Conservation (phyloP, 2,888 invertebrate genomes). For the Epirrhoe tristata region DNA sequence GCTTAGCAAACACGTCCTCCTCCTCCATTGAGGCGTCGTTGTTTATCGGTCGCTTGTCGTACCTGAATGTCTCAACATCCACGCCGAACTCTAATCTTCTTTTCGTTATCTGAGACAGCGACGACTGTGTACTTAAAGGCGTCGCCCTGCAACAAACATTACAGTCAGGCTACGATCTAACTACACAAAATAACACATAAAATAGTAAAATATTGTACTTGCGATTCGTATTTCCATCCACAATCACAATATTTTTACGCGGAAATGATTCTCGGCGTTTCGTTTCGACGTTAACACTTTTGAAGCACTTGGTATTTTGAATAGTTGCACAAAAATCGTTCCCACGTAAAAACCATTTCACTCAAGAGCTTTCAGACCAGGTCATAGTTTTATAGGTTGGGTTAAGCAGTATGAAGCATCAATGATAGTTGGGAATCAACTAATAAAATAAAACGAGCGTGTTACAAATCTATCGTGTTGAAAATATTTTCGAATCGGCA, state of each 20-base stretch:
- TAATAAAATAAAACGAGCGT: conserved; percentile 23
- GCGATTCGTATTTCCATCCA: conserved; percentile 85
- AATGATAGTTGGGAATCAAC: conserved; percentile 18
- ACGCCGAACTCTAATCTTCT: conserved; percentile 88
- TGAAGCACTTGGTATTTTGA: conserved; percentile 70
- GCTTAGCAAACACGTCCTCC: conserved; percentile 70
- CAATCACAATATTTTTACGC: conserved; percentile 85
- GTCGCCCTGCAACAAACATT: conserved; percentile 80
- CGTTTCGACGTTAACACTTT: conserved; percentile 79
- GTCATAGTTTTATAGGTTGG: conserved; percentile 56
- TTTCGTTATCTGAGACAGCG: conserved; percentile 89
- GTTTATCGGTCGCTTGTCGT: conserved; percentile 68
- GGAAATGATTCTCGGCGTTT: conserved; percentile 86
- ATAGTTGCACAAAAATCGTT: conserved; percentile 84
- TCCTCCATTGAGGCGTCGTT: conserved; percentile 79
- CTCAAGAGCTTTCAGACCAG: conserved; percentile 85
- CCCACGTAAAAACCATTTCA: conserved; percentile 86
- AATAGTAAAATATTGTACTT: conserved; percentile 74
- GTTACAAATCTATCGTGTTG: conserved; percentile 6
- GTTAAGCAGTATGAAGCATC: conserved; percentile 23
- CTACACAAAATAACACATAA: conserved; percentile 44
- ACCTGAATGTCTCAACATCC: conserved; percentile 78
- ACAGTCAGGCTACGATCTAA: conserved; percentile 51
- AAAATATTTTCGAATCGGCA: conserved; percentile 6
- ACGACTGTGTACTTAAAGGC: conserved; percentile 84